Evolutionary conservation across 2,113 vertebrate genomes (phyloP).

Genomic region (Aptenodytes forsteri): DNA sequence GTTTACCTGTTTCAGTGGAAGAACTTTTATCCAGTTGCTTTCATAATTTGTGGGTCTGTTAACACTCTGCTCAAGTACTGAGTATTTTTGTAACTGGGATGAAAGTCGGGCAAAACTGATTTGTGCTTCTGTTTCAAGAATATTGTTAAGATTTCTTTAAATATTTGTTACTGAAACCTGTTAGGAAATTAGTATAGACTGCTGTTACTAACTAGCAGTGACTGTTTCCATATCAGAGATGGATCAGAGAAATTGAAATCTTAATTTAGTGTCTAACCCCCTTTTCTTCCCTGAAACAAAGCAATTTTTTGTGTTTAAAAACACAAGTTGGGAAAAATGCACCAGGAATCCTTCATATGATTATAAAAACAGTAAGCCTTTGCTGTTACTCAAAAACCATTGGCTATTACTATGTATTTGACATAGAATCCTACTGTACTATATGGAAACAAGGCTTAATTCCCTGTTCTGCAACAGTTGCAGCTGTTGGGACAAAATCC

Average conservation of each 20-base stretch:
- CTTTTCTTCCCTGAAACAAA: background rate
- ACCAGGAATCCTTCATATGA: background rate
- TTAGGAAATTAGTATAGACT: background rate
- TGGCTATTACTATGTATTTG: background rate
- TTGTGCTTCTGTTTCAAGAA: background rate
- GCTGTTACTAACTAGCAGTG: background rate
- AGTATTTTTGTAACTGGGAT: background rate
- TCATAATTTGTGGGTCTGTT: background rate
- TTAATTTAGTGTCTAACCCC: background rate
- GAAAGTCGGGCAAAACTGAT: background rate
- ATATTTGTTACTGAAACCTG: background rate
- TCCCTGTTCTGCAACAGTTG: background rate
- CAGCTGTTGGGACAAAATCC: background rate
- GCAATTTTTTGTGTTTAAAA: background rate
- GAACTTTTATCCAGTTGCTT: background rate
- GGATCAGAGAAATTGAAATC: background rate
- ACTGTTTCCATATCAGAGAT: accelerated
- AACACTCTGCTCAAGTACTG: background rate
- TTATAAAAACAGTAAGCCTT: background rate
- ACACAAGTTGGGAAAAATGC: background rate
- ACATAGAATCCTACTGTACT: background rate
- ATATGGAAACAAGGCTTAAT: background rate
- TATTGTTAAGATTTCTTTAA: background rate
- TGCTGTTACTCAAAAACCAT: background rate
- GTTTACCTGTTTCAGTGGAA: background rate